A percentile compares a stretch with the other conserved stretches of the same genome.
These are phyloP conservation scores for Rhinophrynus dorsalis DNA, from an alignment of 2,797 vertebrate genomes.

Conservation along the genomic window DNA sequence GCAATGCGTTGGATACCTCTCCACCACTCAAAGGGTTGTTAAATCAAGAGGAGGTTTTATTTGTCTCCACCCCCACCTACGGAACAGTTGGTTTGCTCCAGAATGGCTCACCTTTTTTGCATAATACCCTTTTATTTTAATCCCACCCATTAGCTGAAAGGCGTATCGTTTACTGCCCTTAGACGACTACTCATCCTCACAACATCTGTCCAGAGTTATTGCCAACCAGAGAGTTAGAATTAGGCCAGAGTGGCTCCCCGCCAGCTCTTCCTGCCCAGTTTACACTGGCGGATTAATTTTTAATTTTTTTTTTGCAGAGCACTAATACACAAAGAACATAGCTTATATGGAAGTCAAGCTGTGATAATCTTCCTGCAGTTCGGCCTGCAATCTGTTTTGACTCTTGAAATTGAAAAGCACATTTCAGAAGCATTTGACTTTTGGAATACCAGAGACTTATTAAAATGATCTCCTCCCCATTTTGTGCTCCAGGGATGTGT, in stretches of 20 bases:
- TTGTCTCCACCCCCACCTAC: too few species aligned
- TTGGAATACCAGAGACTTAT: not conserved
- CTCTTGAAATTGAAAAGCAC: constrained; percentile 26
- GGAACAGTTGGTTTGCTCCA: too few species aligned
- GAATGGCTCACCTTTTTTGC: too few species aligned
- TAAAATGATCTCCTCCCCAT: constrained; percentile 22
- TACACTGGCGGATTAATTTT: constrained; percentile 27
- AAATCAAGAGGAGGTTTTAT: too few species aligned
- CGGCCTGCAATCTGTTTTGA: constrained; percentile 27
- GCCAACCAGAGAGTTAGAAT: not conserved
- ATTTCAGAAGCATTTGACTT: constrained; percentile 10
- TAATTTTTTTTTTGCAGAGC: too few species aligned
- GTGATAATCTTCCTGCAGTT: constrained; percentile 12
- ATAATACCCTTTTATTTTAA: too few species aligned
- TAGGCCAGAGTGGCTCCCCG: not conserved
- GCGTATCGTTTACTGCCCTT: too few species aligned
- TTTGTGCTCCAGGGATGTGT: too few species aligned
- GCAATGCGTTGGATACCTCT: too few species aligned
- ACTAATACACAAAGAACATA: constrained; percentile 29
- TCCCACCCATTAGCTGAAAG: too few species aligned
- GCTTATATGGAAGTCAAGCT: constrained; percentile 14
- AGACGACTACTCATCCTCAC: too few species aligned
- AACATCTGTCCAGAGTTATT: constrained; percentile 7
- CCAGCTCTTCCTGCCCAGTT: not conserved
- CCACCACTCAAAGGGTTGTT: too few species aligned